Base-by-base conservation (phyloP, 2,797 vertebrate species). In the Fundulus diaphanus region DNA sequence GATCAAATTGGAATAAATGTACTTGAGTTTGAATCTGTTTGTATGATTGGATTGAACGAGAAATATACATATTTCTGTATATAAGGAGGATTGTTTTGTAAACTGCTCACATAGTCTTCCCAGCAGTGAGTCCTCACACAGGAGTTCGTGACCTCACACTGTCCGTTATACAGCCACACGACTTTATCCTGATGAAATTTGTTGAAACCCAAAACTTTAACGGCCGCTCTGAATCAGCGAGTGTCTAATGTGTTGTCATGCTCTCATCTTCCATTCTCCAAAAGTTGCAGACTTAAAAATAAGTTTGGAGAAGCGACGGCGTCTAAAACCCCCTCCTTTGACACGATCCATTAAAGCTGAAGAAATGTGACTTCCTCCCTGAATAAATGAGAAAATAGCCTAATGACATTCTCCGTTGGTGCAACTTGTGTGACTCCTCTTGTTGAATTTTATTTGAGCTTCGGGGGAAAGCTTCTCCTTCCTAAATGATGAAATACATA, bases 391-490 rank as follows among this genome's bases (percentile, higher is more conserved):
- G 65, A 85, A 80, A 79, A 69, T 67, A 61, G 73, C 59, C 77
- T 72, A 83, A 89, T 78, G 80, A 88, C 76, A 42, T 73, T 77
- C 84, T 84, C 29, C 75, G 77, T 88, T 81, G 78, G 83, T 81
- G 79, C 74, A 75, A 77, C 71, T 24, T 44, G 66, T 40, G 74
- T 77, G 80, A 68, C 76, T 86, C 73, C 77, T 85, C 71, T 77
- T 78, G 82, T 70, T 84, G 80, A 78, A 66, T 87, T 65, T 78
- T 92, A 93, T 90, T 91, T 88, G 85, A 90, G 77, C 82, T 27
- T 81, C 75, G 20, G 31, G 79, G 88, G 87, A 90, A 81, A 68
- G 46, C 77, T 80, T 65, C 73, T 85, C 74, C 83, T 83, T 80
- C 70, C 81, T 70, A 68, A 83, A 65, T 86, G 88, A 90, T 88